Base-by-base conservation (phyloP, 2,888 invertebrate species). In the Rhogogaster chlorosoma region DNA sequence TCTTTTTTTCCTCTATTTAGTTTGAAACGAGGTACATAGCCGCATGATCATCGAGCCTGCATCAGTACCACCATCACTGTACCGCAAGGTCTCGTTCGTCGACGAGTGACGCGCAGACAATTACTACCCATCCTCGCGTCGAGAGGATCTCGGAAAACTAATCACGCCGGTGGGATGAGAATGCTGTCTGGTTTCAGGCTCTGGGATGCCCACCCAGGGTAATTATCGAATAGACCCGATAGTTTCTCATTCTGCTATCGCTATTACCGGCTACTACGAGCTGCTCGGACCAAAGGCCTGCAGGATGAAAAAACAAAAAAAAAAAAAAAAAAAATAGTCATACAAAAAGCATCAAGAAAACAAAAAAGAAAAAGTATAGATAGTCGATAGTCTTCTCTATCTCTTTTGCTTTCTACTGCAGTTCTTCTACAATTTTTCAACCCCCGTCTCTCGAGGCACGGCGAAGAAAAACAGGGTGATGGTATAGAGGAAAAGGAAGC, bases 211-310 rank as follows among this genome's bases (percentile, higher is more conserved):
- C 36, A 57, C 61, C 53, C 57, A 57, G 57, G 80, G 80, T 80
- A 80, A 80, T 80, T 80, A 80, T 80, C 80, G 80, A 80, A 80
- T 80, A 57, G 80, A 80, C 80, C 32, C 80, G 80, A 80, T 80
- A 61, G 80, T 80, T 80, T 80, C 80, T 80, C 80, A 80, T 80
- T 61, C 80, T 57, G 80, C 80, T 22, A 61, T 80, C 80, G 77
- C 29, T 67, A 32, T 18, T n/a, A n/a, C n/a, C n/a, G 29, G 67
- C 18, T 67, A 12, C 10, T 67, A 67, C 32, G 22, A 22, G n/a
- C 2, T 12, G 18, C 10, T 9, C 26, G 32, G 7, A 26, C 29
- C 38, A 22, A 42, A 49, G 45, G 77, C 77, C 45, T 53, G n/a
- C 49, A 12, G 45, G 45, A 77, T 29, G 22, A 32, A 32, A 29